phyloP scores from a whole-genome alignment of 2,113 vertebrate genomes.

The Murina feae region DNA sequence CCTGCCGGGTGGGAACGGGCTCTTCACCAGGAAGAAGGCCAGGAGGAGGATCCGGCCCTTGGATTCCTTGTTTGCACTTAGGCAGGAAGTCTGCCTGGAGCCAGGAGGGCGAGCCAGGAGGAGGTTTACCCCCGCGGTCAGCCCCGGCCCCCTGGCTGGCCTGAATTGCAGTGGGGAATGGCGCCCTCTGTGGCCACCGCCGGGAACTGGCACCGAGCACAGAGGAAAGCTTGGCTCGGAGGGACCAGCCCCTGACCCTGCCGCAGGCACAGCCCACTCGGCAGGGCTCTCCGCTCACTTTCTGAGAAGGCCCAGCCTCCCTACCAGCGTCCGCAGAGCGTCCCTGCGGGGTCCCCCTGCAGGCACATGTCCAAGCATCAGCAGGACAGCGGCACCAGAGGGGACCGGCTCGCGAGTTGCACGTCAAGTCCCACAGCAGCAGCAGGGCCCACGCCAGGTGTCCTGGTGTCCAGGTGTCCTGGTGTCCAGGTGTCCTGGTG shows the following conservation, averaged over 20 bases:
- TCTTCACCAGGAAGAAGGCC: slow-evolving; percentile 58
- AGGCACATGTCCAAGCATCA: neutral
- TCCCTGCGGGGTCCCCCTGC: neutral
- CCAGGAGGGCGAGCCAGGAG: neutral
- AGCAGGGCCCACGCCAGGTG: neutral
- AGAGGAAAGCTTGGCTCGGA: neutral
- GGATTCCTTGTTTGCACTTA: slow-evolving; percentile 48
- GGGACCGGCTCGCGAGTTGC: neutral
- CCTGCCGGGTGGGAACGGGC: slow-evolving; percentile 39
- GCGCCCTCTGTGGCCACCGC: neutral
- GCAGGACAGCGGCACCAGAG: neutral
- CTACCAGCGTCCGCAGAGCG: neutral
- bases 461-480: no score
- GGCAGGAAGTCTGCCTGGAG: slow-evolving; percentile 55
- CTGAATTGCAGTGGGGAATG: neutral
- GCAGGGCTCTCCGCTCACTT: neutral
- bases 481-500: neutral
- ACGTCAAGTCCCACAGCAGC: neutral
- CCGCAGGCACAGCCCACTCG: neutral
- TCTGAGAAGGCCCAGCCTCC: neutral
- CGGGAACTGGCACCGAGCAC: neutral
- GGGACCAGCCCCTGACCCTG: neutral
- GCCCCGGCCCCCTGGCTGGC: neutral
- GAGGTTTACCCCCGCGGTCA: neutral
- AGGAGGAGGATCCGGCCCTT: slow-evolving; percentile 48